A percentile compares a stretch with the other conserved stretches of the same genome.
These are phyloP conservation scores for Pinctada fucata DNA, from an alignment of 2,888 invertebrate species.

Conservation along the genomic window DNA sequence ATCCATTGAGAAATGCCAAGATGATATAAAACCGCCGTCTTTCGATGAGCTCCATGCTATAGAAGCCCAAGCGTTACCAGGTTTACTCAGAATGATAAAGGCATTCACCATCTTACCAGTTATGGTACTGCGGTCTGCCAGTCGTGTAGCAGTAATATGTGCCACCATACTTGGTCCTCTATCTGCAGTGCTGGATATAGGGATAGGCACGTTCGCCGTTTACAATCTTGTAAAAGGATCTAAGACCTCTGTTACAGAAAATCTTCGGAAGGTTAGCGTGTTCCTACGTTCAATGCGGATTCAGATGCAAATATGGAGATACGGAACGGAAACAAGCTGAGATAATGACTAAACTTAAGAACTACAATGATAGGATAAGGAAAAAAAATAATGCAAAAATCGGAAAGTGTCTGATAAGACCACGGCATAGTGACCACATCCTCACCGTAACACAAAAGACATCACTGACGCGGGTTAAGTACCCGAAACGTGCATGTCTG, in stretches of 20 bases:
- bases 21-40: too few species aligned
- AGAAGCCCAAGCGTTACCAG: background rate
- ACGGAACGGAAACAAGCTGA: background rate
- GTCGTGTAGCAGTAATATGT: constrained; percentile 12
- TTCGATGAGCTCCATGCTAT: too few species aligned
- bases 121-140: constrained; percentile 11
- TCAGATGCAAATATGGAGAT: constrained; percentile 29
- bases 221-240: constrained; percentile 17
- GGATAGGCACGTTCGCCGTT: constrained; percentile 10
- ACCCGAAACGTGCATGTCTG: too few species aligned
- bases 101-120: constrained; percentile 22
- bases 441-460: too few species aligned
- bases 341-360: too few species aligned
- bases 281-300: constrained; percentile 9
- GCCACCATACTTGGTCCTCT: constrained; percentile 24
- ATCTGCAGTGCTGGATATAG: constrained; percentile 18
- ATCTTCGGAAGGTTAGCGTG: constrained; percentile 12
- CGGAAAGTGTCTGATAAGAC: too few species aligned
- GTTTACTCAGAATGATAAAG: constrained; percentile 15
- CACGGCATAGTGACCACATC: too few species aligned
- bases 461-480: too few species aligned
- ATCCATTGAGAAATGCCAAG: too few species aligned
- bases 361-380: too few species aligned
- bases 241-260: constrained; percentile 14
- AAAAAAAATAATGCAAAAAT: too few species aligned